Evolutionary conservation across 2,888 invertebrate species (phyloP).

Genomic region (Cerastis leucographa): DNA sequence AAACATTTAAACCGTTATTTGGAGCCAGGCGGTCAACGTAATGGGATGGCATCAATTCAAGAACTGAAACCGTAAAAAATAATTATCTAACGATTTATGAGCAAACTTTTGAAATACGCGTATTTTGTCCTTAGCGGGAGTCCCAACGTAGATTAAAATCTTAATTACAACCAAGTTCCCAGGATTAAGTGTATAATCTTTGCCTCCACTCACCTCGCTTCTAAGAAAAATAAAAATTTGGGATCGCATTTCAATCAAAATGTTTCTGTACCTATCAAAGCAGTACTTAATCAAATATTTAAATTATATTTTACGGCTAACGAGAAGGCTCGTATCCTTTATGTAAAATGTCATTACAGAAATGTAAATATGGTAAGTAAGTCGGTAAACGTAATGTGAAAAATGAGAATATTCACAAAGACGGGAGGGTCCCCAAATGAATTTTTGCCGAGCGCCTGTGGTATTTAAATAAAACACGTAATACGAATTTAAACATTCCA

Average conservation of each 20-base stretch:
- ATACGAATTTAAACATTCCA: constrained; percentile 69
- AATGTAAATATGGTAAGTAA: constrained; percentile 54
- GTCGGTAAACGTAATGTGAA: constrained; percentile 61
- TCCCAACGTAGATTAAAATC: constrained; percentile 84
- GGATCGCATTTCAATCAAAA: constrained; percentile 64
- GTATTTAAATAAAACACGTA: constrained; percentile 71
- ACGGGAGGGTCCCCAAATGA: constrained; percentile 63
- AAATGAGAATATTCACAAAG: constrained; percentile 65
- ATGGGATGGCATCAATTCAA: constrained; percentile 60
- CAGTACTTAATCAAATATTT: constrained; percentile 37
- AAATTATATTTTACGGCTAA: constrained; percentile 27
- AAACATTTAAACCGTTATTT: constrained; percentile 40
- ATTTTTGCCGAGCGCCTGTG: constrained; percentile 68
- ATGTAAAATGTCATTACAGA: constrained; percentile 48
- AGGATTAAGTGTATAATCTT: constrained; percentile 85
- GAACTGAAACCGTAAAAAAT: constrained; percentile 74
- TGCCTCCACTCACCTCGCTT: constrained; percentile 74
- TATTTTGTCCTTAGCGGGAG: constrained; percentile 79
- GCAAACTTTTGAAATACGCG: constrained; percentile 81
- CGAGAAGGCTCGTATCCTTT: constrained; percentile 29
- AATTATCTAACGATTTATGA: constrained; percentile 84
- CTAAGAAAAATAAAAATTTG: constrained; percentile 71
- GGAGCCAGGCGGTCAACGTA: constrained; percentile 47
- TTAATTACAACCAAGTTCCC: constrained; percentile 86
- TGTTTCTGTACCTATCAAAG: constrained; percentile 18